Conservation (phyloP, 2,888 invertebrate genomes). For the Sinentomon sp. region DNA sequence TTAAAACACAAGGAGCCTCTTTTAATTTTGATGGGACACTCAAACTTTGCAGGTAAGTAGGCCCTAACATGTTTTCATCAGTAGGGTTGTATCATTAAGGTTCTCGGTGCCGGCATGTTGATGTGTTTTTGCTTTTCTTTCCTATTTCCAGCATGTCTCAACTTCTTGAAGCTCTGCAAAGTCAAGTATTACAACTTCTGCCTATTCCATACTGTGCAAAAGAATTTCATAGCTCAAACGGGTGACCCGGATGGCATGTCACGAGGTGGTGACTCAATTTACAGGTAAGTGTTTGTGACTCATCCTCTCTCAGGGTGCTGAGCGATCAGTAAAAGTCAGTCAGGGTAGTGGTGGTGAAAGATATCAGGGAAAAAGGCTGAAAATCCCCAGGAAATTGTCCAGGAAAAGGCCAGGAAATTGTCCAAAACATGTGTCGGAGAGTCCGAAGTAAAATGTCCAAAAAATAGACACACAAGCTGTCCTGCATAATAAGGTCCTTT, state of each 20-base stretch:
- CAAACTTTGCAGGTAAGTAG: too few relatives aligned
- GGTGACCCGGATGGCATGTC: constrained; percentile 85
- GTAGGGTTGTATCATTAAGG: not conserved
- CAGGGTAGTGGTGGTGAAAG: too few relatives aligned
- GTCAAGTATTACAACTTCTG: constrained; percentile 92
- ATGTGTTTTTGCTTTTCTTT: not conserved
- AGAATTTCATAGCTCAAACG: constrained; percentile 85
- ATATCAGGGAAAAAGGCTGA: too few relatives aligned
- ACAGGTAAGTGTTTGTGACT: constrained; percentile 25
- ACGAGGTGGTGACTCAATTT: constrained; percentile 70
- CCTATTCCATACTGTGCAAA: constrained; percentile 73
- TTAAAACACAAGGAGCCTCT: too few relatives aligned
- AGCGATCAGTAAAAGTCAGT: too few relatives aligned
- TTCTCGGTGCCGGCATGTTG: not conserved
- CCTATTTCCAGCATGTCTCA: constrained; percentile 36
- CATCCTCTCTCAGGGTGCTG: not conserved
- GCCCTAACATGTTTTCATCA: constrained; percentile 7
- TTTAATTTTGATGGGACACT: too few relatives aligned
- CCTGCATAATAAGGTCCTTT: too few relatives aligned
- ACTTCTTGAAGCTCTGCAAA: constrained; percentile 91
- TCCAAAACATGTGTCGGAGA: too few relatives aligned
- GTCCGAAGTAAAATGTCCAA: too few relatives aligned
- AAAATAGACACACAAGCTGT: too few relatives aligned
- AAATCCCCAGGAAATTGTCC: too few relatives aligned
- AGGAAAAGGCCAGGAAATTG: too few relatives aligned